Evolutionary conservation across 2,888 invertebrate genomes (phyloP), one percentile per base, ranked within the genome.

Genomic region (Choreutis nemorana): DNA sequence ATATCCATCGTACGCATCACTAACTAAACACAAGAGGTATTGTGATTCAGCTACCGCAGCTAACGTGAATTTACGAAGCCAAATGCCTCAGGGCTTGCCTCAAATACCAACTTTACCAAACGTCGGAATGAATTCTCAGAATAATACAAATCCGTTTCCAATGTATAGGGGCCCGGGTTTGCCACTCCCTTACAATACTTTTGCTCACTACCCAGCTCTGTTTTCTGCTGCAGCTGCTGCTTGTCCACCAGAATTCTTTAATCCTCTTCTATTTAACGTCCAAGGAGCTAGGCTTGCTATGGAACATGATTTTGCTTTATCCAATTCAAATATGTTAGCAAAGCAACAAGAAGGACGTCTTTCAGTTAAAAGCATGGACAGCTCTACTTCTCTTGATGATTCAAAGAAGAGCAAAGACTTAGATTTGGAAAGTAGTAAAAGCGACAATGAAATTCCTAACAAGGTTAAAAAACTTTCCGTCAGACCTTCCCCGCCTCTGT

Each of bases 11-110:
- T 89, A 90, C 34, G 93, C 95, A 2, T 92, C 95, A 14, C 82
- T 98, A 28, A 88, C 94, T 40, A 98, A 98, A 57, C 98, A 98
- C 70, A 95, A 96, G 73, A 83, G 96, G 43, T 96, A 95, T 77
- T 98, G 97, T 70, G 97, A 97, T 64, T 90, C 94, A 2, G 86
- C 89, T 14, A 65, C 82, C 13, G 75, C 83, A 28, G 56, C 62
- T 31, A 55, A 63, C 45, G 64, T 71, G 32, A 59, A 79, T 51
- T 72, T 80, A 36, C 47, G 81, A 57, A 56, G 81, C 48, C 61
- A 68, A 38, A 53, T 77, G 41, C 58, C 68, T 2, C 78, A 70
- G 41, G 67, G 72, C 16, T 38, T 78, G 8, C 54, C 71, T 1
- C 77, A 73, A 40, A 66, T 78, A 28, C 59, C 77, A 2, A 43